These are phyloP conservation scores for Ctena decussata DNA, from an alignment of 2,888 invertebrate genomes.

Conservation along the genomic window DNA sequence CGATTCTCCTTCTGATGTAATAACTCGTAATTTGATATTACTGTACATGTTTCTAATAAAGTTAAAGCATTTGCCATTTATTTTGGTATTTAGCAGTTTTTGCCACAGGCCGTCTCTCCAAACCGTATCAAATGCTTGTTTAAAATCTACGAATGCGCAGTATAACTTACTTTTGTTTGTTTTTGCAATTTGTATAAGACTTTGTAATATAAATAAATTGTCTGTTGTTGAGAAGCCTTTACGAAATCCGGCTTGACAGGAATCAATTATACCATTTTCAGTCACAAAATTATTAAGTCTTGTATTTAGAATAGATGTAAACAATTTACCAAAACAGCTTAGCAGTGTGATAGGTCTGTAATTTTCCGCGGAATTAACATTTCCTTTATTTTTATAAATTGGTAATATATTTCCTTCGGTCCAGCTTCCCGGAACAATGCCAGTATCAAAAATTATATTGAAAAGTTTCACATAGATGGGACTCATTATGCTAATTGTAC, in stretches of 20 bases:
- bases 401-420: conserved; percentile 1
- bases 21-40: conserved; percentile 23
- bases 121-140: conserved; percentile 35
- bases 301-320: conserved; percentile 11
- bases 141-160: conserved; percentile 35
- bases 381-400: conserved; percentile 32
- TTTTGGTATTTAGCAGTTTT: conserved; percentile 19
- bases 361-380: conserved; percentile 9
- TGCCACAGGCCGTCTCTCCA: conserved; percentile 29
- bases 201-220: too few relatives aligned
- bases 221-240: too few relatives aligned
- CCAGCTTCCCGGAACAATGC: conserved; percentile 13
- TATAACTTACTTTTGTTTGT: conserved; percentile 15
- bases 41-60: conserved; percentile 22
- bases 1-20: neutral
- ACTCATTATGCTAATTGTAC: neutral
- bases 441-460: conserved; percentile 17
- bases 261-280: neutral
- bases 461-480: conserved; percentile 9
- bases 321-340: conserved; percentile 23
- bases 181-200: conserved; percentile 9
- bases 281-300: neutral
- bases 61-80: conserved; percentile 30
- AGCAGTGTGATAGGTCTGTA: conserved; percentile 22
- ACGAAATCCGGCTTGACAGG: conserved; percentile 32